Conservation (phyloP, 2,888 invertebrate species). For the Anagyrus pseudococci region DNA sequence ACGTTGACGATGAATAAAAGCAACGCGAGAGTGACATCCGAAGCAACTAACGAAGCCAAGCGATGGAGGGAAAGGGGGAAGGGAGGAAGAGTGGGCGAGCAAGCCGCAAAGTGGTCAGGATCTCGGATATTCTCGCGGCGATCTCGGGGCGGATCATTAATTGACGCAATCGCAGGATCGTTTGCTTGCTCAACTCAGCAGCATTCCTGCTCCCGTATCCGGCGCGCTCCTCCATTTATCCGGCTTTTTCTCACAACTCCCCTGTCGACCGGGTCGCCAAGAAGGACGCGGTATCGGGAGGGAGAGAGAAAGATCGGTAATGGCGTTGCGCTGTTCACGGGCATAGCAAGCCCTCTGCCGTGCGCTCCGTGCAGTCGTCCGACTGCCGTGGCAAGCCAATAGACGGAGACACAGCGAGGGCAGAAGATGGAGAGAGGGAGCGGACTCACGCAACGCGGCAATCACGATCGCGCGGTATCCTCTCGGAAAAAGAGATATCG, state of each 20-base stretch:
- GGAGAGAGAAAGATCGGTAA: constrained; percentile 20
- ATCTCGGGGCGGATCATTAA: constrained; percentile 10
- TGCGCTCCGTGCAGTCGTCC: no score
- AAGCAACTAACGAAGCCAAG: no score
- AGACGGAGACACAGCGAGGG: no score
- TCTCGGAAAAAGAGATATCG: constrained; percentile 37
- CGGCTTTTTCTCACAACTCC: constrained; percentile 1
- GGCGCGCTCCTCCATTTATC: constrained; percentile 1
- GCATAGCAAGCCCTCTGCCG: not conserved
- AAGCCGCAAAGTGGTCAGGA: no score
- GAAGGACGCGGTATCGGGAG: not conserved
- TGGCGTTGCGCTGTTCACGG: constrained; percentile 21
- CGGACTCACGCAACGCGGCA: constrained; percentile 54
- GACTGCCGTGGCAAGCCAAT: no score
- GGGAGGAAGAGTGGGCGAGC: no score
- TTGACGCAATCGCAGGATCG: constrained; percentile 18
- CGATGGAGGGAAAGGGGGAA: no score
- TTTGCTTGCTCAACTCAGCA: constrained; percentile 20
- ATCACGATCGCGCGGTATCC: constrained; percentile 48
- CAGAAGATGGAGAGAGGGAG: constrained; percentile 32
- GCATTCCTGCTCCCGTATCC: constrained; percentile 20
- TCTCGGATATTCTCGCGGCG: no score
- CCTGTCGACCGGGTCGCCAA: no score
- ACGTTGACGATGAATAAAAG: no score
- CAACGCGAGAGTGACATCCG: no score